Evolutionary conservation across 2,797 vertebrate genomes (phyloP).

Genomic region (Ceyx erithaca): DNA sequence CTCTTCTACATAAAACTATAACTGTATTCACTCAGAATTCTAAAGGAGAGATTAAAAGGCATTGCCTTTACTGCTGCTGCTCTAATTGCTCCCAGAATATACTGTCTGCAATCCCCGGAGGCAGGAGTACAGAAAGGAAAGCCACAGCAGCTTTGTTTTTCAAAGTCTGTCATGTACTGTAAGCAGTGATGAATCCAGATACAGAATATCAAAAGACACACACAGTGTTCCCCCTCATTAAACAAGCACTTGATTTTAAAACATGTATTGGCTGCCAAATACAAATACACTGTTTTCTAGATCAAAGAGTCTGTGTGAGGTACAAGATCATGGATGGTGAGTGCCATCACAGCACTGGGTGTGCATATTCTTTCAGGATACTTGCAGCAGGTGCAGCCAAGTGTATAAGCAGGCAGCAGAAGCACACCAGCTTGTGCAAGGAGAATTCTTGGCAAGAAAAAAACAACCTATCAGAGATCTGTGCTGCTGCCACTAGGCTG

Average conservation of each 20-base stretch:
- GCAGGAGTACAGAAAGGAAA: conserved; percentile 12
- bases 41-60: neutral
- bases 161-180: conserved; percentile 42
- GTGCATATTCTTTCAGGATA: neutral
- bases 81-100: conserved; percentile 2
- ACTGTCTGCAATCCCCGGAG: neutral
- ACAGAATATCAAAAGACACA: conserved; percentile 49
- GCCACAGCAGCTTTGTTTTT: neutral
- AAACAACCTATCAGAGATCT: neutral
- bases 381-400: conserved; percentile 2
- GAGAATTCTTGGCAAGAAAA: neutral
- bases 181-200: conserved; percentile 29
- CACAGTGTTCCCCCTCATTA: conserved; percentile 6
- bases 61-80: neutral
- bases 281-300: conserved; percentile 36
- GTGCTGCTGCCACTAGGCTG: neutral
- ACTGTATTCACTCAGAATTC: neutral
- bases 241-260: conserved; percentile 50
- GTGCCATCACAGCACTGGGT: neutral
- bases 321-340: neutral
- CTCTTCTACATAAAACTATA: neutral
- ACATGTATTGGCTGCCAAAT: conserved; percentile 24
- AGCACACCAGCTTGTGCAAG: neutral
- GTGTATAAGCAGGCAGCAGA: neutral
- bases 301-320: conserved; percentile 31